Conservation (phyloP, 2,888 invertebrate genomes). For the Lasius platythorax region DNA sequence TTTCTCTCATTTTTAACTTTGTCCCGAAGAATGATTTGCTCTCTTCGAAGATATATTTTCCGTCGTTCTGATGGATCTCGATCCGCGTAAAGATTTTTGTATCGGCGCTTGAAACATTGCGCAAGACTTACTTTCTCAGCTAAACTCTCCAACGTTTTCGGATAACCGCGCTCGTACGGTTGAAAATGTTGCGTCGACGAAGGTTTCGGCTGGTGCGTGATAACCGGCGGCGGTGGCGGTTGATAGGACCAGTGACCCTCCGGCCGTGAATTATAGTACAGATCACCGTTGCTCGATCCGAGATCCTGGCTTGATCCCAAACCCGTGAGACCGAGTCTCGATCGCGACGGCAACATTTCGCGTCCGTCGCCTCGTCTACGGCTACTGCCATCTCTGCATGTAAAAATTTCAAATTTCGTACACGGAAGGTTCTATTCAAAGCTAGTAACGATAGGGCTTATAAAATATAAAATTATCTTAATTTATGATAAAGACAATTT, state of each 20-base stretch:
- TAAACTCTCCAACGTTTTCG: slow-evolving; percentile 95
- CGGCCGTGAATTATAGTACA: slow-evolving; percentile 94
- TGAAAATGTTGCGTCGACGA: slow-evolving; percentile 93
- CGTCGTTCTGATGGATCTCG: slow-evolving; percentile 51
- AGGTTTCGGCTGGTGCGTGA: slow-evolving; percentile 95
- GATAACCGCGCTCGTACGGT: slow-evolving; percentile 94
- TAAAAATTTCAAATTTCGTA: slow-evolving; percentile 60
- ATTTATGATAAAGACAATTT: neutral
- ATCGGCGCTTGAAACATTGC: slow-evolving; percentile 5
- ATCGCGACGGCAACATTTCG: slow-evolving; percentile 92
- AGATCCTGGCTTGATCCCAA: slow-evolving; percentile 86
- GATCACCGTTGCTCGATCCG: slow-evolving; percentile 89
- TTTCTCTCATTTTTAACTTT: neutral
- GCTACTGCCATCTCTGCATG: slow-evolving; percentile 87
- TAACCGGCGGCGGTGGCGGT: slow-evolving; percentile 94
- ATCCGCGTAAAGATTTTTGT: slow-evolving; percentile 53
- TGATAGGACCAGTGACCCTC: slow-evolving; percentile 88
- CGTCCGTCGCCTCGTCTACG: slow-evolving; percentile 91
- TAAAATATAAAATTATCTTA: neutral
- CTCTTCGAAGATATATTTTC: neutral
- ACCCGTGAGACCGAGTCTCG: slow-evolving; percentile 90
- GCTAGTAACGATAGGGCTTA: neutral
- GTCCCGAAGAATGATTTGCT: neutral
- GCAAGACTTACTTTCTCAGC: slow-evolving; percentile 91
- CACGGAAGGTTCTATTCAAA: neutral